Evolutionary conservation across 1,140 invertebrate genomes (phyloP).

Genomic region (Paramacrobiotus metropolitanus): DNA sequence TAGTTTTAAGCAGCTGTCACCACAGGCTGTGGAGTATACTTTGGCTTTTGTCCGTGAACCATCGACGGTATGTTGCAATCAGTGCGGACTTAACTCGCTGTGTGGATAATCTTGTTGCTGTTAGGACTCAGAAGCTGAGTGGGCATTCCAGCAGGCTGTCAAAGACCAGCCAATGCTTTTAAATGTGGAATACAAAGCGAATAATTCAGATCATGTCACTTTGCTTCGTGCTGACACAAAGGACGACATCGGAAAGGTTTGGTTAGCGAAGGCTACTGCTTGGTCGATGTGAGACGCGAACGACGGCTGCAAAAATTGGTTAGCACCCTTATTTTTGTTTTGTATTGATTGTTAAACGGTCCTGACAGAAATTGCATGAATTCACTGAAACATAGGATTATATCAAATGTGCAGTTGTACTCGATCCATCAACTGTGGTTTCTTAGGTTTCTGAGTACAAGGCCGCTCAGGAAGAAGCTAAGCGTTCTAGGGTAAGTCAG

Average conservation of each 20-base stretch:
- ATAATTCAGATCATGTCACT: slow-evolving; percentile 37
- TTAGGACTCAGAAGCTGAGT: slow-evolving; percentile 45
- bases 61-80: not conserved
- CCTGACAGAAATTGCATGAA: too few species aligned
- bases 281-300: slow-evolving; percentile 55
- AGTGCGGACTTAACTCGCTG: not conserved
- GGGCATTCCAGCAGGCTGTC: slow-evolving; percentile 20
- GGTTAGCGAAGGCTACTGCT: slow-evolving; percentile 55
- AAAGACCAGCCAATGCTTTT: slow-evolving; percentile 23
- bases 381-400: too few species aligned
- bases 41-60: slow-evolving; percentile 50
- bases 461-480: slow-evolving; percentile 56
- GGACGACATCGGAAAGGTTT: slow-evolving; percentile 59
- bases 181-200: slow-evolving; percentile 31
- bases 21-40: slow-evolving; percentile 60
- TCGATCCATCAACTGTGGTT: slow-evolving; percentile 10
- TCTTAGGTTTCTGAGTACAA: slow-evolving; percentile 48
- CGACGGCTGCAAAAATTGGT: slow-evolving; percentile 52
- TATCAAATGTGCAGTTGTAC: not conserved
- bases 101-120: slow-evolving; percentile 6
- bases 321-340: slow-evolving; percentile 14
- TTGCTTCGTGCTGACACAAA: slow-evolving; percentile 41
- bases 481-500: slow-evolving; percentile 35
- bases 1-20: slow-evolving; percentile 39
- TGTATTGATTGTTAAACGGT: not conserved